Percentiles rank a stretch among this genome's conserved stretches.
Conservation (phyloP, 2,113 vertebrate genomes). For the Enhydra lutris region DNA sequence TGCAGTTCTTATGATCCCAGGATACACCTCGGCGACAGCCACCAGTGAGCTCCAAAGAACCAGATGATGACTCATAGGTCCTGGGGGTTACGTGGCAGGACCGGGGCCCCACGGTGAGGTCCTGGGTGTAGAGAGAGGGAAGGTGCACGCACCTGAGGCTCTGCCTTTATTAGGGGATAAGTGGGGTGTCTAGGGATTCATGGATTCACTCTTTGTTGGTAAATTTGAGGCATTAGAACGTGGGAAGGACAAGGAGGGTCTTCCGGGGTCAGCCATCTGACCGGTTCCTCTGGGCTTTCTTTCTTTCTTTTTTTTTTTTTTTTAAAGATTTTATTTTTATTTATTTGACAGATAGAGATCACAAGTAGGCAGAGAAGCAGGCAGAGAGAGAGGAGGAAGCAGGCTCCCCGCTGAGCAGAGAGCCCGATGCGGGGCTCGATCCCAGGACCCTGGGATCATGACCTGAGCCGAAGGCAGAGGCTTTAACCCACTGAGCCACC, state of each 20-base stretch:
- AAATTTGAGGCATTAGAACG: neutral
- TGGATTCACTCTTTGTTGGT: neutral
- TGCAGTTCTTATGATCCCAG: neutral
- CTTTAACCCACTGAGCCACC: no score
- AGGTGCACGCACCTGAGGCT: neutral
- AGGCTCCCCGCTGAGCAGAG: no score
- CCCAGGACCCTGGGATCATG: no score
- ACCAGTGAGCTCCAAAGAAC: neutral
- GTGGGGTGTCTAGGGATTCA: neutral
- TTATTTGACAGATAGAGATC: no score
- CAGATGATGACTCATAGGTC: neutral
- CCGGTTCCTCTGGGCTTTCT: neutral
- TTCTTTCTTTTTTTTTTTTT: no score
- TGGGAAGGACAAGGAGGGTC: neutral
- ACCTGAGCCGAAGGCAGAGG: no score
- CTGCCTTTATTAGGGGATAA: neutral
- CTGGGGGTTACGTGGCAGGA: fast-evolving
- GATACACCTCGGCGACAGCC: no score
- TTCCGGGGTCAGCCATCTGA: neutral
- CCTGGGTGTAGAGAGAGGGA: neutral
- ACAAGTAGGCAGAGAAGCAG: no score
- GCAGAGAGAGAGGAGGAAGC: no score
- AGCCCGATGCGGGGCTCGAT: no score
- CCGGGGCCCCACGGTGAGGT: neutral
- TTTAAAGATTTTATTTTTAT: no score